Conservation (phyloP, 2,113 vertebrate species). For the Gadus macrocephalus region DNA sequence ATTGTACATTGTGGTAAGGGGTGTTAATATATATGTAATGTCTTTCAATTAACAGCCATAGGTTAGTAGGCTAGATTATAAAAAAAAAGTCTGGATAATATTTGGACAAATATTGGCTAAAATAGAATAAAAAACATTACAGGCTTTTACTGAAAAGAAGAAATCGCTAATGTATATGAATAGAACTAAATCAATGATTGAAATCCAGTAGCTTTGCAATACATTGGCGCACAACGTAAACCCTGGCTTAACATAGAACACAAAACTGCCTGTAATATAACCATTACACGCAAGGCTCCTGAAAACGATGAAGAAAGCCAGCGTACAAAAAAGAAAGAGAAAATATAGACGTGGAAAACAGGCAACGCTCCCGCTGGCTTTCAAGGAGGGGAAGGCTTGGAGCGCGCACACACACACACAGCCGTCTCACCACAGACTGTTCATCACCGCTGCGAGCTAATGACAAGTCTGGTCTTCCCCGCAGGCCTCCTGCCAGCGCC, state of each 20-base stretch:
- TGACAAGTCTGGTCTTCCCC: slow-evolving; percentile 47
- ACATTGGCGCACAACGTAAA: no score
- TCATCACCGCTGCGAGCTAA: slow-evolving; percentile 62
- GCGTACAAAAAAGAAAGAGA: not conserved
- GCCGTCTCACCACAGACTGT: slow-evolving; percentile 52
- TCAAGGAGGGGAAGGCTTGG: slow-evolving; percentile 17
- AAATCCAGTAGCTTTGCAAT: no score
- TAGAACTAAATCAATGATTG: no score
- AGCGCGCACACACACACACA: slow-evolving; percentile 17
- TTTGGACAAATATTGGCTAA: no score
- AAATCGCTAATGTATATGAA: no score
- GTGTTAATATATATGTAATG: not conserved
- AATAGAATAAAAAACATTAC: not conserved
- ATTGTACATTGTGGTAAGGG: no score
- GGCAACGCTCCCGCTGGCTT: not conserved
- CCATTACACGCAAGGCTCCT: not conserved
- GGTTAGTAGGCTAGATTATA: not conserved
- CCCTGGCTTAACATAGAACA: not conserved
- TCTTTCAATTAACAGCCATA: not conserved
- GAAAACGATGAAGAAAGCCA: not conserved
- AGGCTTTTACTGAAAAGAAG: not conserved
- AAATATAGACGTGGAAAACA: not conserved
- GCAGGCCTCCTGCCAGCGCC: slow-evolving; percentile 48
- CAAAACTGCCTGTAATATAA: not conserved
- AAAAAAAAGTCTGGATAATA: no score